Conservation (phyloP, 2,113 vertebrate species). For the Calyptommatus sinebrachiatus region DNA sequence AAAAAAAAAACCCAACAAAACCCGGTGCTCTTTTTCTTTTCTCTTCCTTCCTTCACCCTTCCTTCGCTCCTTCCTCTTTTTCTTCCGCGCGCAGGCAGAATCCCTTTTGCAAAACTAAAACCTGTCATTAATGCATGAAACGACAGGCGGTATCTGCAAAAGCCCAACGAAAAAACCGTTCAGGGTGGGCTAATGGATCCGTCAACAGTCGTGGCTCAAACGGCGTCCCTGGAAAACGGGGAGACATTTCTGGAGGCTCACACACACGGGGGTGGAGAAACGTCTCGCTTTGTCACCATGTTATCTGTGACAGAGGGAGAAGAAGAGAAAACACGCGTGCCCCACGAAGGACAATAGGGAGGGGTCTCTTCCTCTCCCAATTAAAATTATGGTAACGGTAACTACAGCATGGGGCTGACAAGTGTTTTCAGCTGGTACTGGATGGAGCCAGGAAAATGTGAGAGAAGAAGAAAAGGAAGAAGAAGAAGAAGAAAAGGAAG, state of each 20-base stretch:
- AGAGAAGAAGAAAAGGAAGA: not conserved
- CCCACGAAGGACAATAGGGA: conserved; percentile 4
- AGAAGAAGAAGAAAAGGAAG: not conserved
- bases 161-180: conserved; percentile 54
- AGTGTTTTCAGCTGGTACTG: not conserved
- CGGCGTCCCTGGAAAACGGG: not conserved
- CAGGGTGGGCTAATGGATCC: conserved; percentile 61
- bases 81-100: not conserved
- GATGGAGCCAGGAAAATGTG: not conserved
- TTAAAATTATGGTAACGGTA: no score
- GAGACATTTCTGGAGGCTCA: not conserved
- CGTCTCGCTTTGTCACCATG: conserved; percentile 34
- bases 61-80: no score
- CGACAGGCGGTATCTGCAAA: conserved; percentile 55
- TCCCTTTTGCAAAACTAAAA: conserved; percentile 55
- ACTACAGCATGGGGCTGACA: not conserved
- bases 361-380: not conserved
- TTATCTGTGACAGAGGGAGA: conserved; percentile 48
- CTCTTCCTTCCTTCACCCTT: conserved; percentile 8
- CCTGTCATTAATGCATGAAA: conserved; percentile 45
- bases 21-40: not conserved
- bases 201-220: conserved; percentile 41
- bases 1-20: no score
- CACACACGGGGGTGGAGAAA: conserved; percentile 39
- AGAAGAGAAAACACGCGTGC: not conserved